These are phyloP conservation scores for Gortyna flavago DNA, from an alignment of 2,888 invertebrate species.

Conservation along the genomic window DNA sequence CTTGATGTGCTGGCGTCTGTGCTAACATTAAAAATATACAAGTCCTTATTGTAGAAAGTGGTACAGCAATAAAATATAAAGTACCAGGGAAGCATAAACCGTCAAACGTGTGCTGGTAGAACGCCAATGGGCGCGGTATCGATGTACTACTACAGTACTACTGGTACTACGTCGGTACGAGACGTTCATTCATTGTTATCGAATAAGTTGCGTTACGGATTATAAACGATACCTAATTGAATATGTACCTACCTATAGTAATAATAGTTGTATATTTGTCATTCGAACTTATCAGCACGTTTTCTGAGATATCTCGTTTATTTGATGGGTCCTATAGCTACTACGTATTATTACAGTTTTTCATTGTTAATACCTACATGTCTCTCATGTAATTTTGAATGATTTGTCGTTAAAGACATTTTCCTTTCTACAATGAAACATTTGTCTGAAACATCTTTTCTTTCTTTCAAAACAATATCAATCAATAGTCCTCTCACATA, in stretches of 20 bases:
- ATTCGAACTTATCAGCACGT: slow-evolving; percentile 29
- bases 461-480: slow-evolving; percentile 8
- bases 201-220: slow-evolving; percentile 54
- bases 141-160: slow-evolving; percentile 54
- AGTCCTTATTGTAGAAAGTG: slow-evolving; percentile 35
- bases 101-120: slow-evolving; percentile 68
- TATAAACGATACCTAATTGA: slow-evolving; percentile 33
- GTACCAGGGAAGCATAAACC: slow-evolving; percentile 68
- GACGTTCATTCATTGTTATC: slow-evolving; percentile 68
- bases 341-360: neutral
- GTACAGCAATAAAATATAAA: slow-evolving; percentile 53
- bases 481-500: slow-evolving; percentile 34
- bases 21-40: slow-evolving; percentile 4
- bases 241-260: slow-evolving; percentile 15
- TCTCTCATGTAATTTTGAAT: neutral
- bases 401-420: neutral
- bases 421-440: slow-evolving; percentile 7
- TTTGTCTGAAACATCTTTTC: neutral
- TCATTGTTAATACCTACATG: neutral
- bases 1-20: too few relatives aligned
- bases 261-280: slow-evolving; percentile 13
- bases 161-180: slow-evolving; percentile 44
- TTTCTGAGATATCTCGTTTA: slow-evolving; percentile 3
- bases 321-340: neutral
- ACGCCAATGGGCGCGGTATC: slow-evolving; percentile 65